Evolutionary conservation across 2,113 vertebrate genomes (phyloP), one percentile per base, ranked within the genome.

Genomic region (Xyrauchen texanus): DNA sequence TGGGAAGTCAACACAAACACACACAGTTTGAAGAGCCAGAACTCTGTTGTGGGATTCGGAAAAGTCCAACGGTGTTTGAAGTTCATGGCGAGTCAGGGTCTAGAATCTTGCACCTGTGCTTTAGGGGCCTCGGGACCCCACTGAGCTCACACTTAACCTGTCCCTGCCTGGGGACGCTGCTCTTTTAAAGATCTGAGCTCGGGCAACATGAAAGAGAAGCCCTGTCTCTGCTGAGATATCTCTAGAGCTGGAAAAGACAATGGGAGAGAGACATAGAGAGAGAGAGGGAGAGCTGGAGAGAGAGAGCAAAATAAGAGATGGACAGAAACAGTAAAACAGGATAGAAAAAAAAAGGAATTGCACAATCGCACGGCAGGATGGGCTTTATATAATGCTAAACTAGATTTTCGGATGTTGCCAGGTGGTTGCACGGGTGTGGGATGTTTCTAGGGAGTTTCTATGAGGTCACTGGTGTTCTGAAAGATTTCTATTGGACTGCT

Each of bases 171-270:
- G 75, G 74, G 61, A 84, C 67, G 10, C 66, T 77, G 44, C 79
- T 16, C 76, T 70, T 86, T 81, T 53, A 78, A 80, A 86, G 81
- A 80, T 86, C 82, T 81, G 15, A 80, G 68, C 78, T 85, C 77
- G 72, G 70, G 64, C 84, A 82, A 80, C 74, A 82, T 85, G 76
- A 86, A 85, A 85, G 77, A 66, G 76, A 74, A 83, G 71, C 12
- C 71, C 79, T 78, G 78, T 53, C 72, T 68, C 45, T 13, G 53
- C 81, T 71, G 53, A 72, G 53, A 21, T 72, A 53, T 83, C 81
- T 65, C 83, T 62, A 47, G 60, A 79, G 81, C 66, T 8, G 13
- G 51, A 53, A 9, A 47, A 68, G 13, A 68, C 58, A 74, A 57
- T 52, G 44, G 15, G 79, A 49, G 8, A 44, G 46, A 77, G 16